These are phyloP conservation scores for Odontothrips loti DNA, from an alignment of 2,888 invertebrate species.

Conservation along the genomic window DNA sequence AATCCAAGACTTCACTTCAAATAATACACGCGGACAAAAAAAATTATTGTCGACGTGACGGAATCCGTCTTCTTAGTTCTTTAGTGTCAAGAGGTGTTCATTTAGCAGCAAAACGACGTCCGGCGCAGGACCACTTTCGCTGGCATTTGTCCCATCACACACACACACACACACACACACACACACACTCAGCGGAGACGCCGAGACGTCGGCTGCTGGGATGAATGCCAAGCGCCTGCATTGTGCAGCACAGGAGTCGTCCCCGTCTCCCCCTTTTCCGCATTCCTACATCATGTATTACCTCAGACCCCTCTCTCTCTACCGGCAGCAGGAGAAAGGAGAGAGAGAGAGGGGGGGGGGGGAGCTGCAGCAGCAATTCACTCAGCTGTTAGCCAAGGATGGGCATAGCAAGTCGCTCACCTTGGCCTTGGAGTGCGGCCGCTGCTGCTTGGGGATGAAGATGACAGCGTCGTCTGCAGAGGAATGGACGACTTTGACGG, in stretches of 20 bases:
- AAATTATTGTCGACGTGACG: too few species aligned
- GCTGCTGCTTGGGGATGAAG: too few species aligned
- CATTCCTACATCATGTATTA: slow-evolving; percentile 14
- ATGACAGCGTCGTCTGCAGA: too few species aligned
- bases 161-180: not conserved
- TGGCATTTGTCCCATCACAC: not conserved
- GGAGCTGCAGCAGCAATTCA: not conserved
- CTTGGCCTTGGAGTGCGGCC: not conserved
- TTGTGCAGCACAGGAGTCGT: not conserved
- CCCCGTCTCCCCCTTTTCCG: not conserved
- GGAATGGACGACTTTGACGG: too few species aligned
- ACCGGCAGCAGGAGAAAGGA: not conserved
- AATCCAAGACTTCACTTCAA: too few species aligned
- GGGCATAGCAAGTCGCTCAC: not conserved
- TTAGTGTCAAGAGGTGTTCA: too few species aligned
- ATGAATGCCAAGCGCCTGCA: not conserved
- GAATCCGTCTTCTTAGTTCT: too few species aligned
- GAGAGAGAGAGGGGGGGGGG: not conserved
- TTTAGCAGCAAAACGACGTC: not conserved
- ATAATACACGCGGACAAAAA: too few species aligned
- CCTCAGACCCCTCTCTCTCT: not conserved
- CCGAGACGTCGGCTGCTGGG: not conserved
- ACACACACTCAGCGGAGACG: not conserved
- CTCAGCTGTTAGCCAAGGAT: not conserved
- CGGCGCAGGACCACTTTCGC: not conserved